Base-by-base conservation (phyloP, 2,888 invertebrate genomes). In the Elysia crispata region DNA sequence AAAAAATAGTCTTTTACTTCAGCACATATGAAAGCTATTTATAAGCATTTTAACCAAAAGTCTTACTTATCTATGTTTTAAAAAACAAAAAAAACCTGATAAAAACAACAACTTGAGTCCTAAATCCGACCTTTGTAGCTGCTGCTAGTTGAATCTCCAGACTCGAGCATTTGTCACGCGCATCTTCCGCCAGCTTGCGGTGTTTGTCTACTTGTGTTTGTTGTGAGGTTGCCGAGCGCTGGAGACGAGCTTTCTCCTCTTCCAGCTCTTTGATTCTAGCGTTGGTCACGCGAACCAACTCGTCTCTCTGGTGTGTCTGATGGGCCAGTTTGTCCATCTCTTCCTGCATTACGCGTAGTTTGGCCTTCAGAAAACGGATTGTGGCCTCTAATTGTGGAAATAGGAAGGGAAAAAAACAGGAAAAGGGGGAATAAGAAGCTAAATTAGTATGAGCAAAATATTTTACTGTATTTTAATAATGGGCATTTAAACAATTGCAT, bases 141-240 rank as follows among this genome's bases (percentile, higher is more conserved):
- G 86, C 84, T 15, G 86, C 66, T 5, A 91, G 84, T 81, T 92
- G 91, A 33, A 83, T 86, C 57, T 92, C 91, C 20, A 90, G 83
- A 76, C 89, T 89, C 25, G 91, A 90, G 13, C 88, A 86, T 82
- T 91, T 92, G 5, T 82, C 85, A 81, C 90, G 91, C 13, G 90
- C 88, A 31, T 91, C 91, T 23, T 92, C 92, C 0, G 91, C 85
- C n/a, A 91, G 82, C 76, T 90, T 91, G 82, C 91, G 91, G 82
- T 90, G 90, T 78, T 92, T 92, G 62, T 92, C 92, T 18, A 92
- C 89, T 81, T 92, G 91, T 8, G 88, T 84, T 80, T 92, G 91
- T 64, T 92, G 90, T 20, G 89, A 83, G 1, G 87, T 86, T 49
- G 88, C 87, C 13, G 90, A 91, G 57, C 91, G 85, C 25, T 89